phyloP scores from a whole-genome alignment of 2,113 vertebrate species.

The Phainopepla nitens region DNA sequence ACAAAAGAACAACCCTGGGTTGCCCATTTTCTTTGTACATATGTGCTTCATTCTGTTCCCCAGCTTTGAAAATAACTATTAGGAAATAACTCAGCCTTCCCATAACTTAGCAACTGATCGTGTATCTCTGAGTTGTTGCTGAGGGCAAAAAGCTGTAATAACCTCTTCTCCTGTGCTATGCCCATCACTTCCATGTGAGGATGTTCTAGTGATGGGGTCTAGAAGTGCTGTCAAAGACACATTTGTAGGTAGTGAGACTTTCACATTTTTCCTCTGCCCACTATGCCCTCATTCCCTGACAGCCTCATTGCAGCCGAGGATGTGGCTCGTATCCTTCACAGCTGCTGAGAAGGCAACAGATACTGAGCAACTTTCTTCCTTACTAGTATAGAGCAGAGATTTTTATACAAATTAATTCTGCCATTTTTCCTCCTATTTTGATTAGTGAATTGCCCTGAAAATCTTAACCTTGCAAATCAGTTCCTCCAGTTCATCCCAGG shows the following conservation, averaged over 20 bases:
- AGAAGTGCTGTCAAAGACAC: not conserved
- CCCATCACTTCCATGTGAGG: not conserved
- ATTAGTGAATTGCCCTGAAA: not conserved
- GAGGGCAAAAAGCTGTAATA: not conserved
- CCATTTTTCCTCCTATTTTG: not conserved
- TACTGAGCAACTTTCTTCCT: not conserved
- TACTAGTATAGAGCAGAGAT: not conserved
- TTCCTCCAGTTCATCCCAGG: not conserved
- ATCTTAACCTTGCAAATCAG: not conserved
- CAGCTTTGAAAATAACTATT: not conserved
- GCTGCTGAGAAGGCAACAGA: not conserved
- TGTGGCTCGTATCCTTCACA: not conserved
- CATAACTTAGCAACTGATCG: not conserved
- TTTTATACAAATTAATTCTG: not conserved
- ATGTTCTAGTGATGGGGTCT: not conserved
- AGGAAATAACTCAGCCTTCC: not conserved
- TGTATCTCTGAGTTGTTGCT: not conserved
- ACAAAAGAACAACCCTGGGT: not conserved
- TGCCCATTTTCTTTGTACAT: not conserved
- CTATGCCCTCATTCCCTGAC: accelerated
- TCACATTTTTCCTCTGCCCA: not conserved
- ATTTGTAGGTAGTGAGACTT: not conserved
- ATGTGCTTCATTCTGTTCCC: not conserved
- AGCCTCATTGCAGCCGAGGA: not conserved
- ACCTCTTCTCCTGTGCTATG: not conserved